Conservation (phyloP, 2,888 invertebrate genomes). For the Crepidodera aurea region DNA sequence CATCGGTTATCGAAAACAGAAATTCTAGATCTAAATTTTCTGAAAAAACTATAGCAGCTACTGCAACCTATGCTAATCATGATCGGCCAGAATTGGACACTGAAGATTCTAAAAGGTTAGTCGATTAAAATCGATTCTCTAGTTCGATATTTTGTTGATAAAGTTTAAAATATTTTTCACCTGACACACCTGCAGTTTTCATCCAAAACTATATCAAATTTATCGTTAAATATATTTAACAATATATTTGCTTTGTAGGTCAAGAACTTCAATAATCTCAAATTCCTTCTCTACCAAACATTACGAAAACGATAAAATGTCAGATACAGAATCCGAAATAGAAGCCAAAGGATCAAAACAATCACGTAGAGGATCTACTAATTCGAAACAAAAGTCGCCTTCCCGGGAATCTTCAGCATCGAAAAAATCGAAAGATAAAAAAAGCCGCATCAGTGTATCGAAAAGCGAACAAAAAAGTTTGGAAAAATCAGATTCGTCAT, state of each 20-base stretch:
- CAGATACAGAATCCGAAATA: not conserved
- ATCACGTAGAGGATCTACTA: not conserved
- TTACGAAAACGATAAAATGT: not conserved
- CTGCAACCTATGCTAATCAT: not conserved
- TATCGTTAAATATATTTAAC: too few relatives aligned
- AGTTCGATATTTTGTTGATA: too few relatives aligned
- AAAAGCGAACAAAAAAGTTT: not conserved
- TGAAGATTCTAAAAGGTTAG: not conserved
- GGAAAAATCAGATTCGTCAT: not conserved
- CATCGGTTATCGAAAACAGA: not conserved
- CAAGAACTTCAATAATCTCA: not conserved
- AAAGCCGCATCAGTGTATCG: not conserved
- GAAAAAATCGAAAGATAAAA: not conserved
- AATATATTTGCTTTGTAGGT: not conserved
- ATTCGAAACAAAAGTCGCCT: not conserved
- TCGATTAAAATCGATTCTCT: too few relatives aligned
- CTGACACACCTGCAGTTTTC: too few relatives aligned
- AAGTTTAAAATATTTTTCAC: too few relatives aligned
- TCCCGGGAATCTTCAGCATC: not conserved
- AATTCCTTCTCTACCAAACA: not conserved
- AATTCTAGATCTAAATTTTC: not conserved
- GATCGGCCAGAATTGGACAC: not conserved
- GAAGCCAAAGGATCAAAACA: not conserved
- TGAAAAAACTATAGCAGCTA: not conserved
- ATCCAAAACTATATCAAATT: too few relatives aligned